Evolutionary conservation across 1,140 invertebrate species (phyloP).

Genomic region (Pinna nobilis): DNA sequence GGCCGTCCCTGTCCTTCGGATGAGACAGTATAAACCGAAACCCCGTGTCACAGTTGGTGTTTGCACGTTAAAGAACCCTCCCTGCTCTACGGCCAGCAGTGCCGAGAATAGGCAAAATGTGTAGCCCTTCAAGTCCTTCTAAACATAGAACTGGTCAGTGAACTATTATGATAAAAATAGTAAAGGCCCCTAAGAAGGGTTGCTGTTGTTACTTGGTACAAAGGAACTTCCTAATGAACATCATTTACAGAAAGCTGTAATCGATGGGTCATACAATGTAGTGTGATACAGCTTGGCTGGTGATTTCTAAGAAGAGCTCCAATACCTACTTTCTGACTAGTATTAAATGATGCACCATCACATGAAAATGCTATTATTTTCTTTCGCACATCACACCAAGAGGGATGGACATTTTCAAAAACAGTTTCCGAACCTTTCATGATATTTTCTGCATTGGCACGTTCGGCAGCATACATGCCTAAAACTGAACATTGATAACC

Average conservation of each 20-base stretch:
- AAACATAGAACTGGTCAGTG: background rate
- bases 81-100: background rate
- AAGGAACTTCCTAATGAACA: background rate
- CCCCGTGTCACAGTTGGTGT: background rate
- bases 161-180: constrained; percentile 9
- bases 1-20: too few relatives aligned
- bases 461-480: background rate
- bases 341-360: constrained; percentile 38
- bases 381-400: background rate
- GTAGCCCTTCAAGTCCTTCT: background rate
- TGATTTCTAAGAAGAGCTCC: constrained; percentile 30
- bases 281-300: constrained; percentile 8
- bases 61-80: background rate
- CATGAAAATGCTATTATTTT: constrained; percentile 26
- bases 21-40: too few relatives aligned
- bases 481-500: background rate
- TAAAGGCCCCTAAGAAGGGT: background rate
- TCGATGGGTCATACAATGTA: constrained; percentile 38
- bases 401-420: background rate
- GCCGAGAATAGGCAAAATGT: too few relatives aligned
- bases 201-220: background rate
- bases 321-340: constrained; percentile 23
- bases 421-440: background rate
- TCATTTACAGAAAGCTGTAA: constrained; percentile 18
- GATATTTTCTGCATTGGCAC: constrained; percentile 10